Evolutionary conservation across 1,140 invertebrate species (phyloP), one percentile per base, ranked within the genome.

Genomic region (Octopus sinensis): DNA sequence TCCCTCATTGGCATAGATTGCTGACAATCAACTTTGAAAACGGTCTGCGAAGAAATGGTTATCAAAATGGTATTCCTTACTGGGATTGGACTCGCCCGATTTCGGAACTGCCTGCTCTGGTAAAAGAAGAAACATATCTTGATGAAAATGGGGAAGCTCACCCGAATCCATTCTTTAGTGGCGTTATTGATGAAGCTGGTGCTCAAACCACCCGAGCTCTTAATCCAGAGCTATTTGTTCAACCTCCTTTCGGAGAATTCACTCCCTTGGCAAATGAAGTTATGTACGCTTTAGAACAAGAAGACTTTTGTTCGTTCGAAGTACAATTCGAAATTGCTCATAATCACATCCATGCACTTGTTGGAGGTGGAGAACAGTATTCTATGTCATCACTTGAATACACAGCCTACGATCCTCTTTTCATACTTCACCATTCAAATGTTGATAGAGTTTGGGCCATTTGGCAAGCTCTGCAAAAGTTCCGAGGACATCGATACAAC

Each of bases 81-180:
- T 85, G 84, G 84, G 84, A 85, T 80, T 85, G 84, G 84, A 85
- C 84, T n/a, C 13, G 9, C 51, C 75, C 84, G 43, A 84, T 84
- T 56, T 80, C 78, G 7, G 30, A 76, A 4, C 68, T 85, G 62
- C 84, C 84, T 5, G 5, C 73, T 2, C 82, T 85, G 9, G 79
- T 84, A 6, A 84, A 80, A 6, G 80, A 83, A n/a, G 54, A 5
- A 10, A 62, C n/a, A 17, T 78, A 51, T 53, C 4, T 51, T 52
- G 80, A 81, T 76, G 23, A 62, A 12, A 17, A 10, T 6, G 53
- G 53, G 17, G 79, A 79, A 23, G 30, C 52, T 6, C 68, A 81
- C 7, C 43, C 78, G 51, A 81, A 81, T 23, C 84, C 84, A 9
- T 84, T 81, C 80, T 9, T 54, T 52, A 56, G 76, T 7, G 82